Conservation (phyloP, 2,113 vertebrate species). For the Brachyistius frenatus region DNA sequence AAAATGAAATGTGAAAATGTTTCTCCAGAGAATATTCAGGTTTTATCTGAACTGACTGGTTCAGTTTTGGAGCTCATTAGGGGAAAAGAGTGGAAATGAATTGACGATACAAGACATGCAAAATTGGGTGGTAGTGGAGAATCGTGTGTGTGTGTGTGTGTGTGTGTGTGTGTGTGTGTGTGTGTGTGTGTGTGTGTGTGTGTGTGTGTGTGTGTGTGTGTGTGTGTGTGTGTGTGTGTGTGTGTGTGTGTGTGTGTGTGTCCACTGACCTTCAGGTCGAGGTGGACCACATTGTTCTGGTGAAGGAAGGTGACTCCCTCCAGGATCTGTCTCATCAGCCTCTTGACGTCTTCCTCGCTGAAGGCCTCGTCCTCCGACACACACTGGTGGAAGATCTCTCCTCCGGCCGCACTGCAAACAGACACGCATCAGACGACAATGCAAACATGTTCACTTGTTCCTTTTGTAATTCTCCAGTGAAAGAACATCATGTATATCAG, state of each 20-base stretch:
- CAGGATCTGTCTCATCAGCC: conserved; percentile 85
- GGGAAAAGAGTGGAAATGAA: too few species aligned
- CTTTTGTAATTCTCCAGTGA: background rate
- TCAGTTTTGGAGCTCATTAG: too few species aligned
- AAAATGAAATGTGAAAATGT: too few species aligned
- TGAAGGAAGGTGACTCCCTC: conserved; percentile 84
- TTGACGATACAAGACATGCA: too few species aligned
- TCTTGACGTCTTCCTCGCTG: conserved; percentile 82
- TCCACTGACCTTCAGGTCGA: conserved; percentile 82
- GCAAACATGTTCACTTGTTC: background rate
- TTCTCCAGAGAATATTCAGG: background rate
- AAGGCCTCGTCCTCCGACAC: conserved; percentile 86
- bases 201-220: background rate
- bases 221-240: background rate
- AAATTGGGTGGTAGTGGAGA: background rate
- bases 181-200: too few species aligned
- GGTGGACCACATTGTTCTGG: conserved; percentile 81
- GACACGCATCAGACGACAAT: background rate
- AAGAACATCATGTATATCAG: background rate
- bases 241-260: background rate
- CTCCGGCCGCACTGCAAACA: conserved; percentile 81
- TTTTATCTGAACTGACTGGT: background rate
- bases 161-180: background rate
- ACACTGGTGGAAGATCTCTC: conserved; percentile 86
- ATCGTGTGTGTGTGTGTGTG: background rate